Evolutionary conservation across 1,140 invertebrate genomes (phyloP), one percentile per base, ranked within the genome.

Genomic region (Drosophila littoralis): DNA sequence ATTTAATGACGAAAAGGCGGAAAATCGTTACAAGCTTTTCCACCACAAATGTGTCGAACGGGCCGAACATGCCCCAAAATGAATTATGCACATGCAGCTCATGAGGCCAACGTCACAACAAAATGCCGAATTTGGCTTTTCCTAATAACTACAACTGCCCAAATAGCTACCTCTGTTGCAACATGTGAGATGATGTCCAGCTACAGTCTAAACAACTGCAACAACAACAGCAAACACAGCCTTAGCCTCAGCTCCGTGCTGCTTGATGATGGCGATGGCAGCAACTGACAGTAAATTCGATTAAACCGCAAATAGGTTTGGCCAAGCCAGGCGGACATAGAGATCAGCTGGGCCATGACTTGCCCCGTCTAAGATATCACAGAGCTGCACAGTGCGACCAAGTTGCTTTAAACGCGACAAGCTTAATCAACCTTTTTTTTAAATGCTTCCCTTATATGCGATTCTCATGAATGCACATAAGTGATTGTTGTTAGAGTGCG

Each of bases 1-100:
- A 89, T 89, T 84, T 89, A 90, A 89, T 89, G 84, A 81, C 84
- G 74, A 88, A 88, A 89, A 88, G 84, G 84, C 84, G 84, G 84
- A 89, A 84, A 80, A 88, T 77, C 68, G 59, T 77, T 77, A 61
- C 36, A 43, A 45, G 36, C 12, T 36, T 51, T 36, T 51, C 43
- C 42, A 67, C 42, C 40, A 35, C 15, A 42, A 57, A 57, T 70
- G 67, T 70, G 59, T 64, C 52, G 50, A 54, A 8, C 28, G 55
- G 36, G 51, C 40, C 36, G 36, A 52, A 13, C 54, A 43, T 57
- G 54, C 54, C 54, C 42, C 58, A 60, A 80, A 84, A 77, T 85
- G 81, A 84, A 85, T 81, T 81, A 85, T 84, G 73, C 77, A 80
- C 84, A 80, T 69, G 61, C 28, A 42, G 40, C 40, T 43, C 40